Conservation (phyloP, 1,140 invertebrate genomes). For the Drosophila repletoides region DNA sequence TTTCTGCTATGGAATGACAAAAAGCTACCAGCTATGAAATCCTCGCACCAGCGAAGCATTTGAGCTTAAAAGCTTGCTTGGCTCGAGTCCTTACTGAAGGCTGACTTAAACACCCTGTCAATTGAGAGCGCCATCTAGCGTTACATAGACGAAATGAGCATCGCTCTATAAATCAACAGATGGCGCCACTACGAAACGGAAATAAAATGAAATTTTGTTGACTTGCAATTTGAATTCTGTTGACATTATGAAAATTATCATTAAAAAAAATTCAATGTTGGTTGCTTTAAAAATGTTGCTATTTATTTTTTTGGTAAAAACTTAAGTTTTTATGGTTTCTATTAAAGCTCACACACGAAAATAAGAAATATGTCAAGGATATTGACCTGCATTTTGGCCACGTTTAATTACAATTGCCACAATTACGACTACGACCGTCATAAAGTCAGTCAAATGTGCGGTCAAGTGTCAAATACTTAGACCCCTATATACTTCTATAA, state of each 20-base stretch:
- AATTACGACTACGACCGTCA: not conserved
- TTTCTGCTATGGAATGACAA: too few species aligned
- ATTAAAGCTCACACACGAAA: not conserved
- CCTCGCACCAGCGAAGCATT: too few species aligned
- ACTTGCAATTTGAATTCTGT: too few species aligned
- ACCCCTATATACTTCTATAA: slow-evolving; percentile 3
- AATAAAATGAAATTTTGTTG: too few species aligned
- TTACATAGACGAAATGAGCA: not conserved
- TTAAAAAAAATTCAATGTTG: too few species aligned
- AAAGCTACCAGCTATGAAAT: too few species aligned
- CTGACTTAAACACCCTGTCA: not conserved
- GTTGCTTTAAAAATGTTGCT: too few species aligned
- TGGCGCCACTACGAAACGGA: not conserved
- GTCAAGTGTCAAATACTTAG: slow-evolving; percentile 6
- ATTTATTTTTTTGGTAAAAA: too few species aligned
- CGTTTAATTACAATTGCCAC: slow-evolving; percentile 13
- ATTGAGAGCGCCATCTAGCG: not conserved
- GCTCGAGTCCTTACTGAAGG: not conserved
- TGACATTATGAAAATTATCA: too few species aligned
- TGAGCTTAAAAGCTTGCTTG: not conserved
- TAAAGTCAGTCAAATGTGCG: slow-evolving; percentile 6
- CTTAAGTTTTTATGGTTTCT: not conserved
- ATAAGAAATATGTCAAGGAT: not conserved
- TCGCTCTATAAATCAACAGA: not conserved
- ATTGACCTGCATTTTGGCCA: not conserved